Evolutionary conservation across 1,140 invertebrate genomes (phyloP), one percentile per base, ranked within the genome.

Genomic region (Melanaphis sacchari): DNA sequence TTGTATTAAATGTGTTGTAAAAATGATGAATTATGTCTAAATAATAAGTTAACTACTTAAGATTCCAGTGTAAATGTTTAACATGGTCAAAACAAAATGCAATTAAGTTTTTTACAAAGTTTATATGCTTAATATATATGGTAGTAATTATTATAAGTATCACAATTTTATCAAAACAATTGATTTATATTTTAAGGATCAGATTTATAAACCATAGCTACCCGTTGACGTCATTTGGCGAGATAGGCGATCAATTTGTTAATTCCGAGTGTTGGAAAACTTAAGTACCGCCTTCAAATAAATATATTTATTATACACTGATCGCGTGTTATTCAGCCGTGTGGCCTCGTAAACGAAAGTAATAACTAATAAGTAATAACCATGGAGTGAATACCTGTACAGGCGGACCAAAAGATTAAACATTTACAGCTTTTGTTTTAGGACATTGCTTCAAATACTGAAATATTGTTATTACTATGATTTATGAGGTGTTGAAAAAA

Each of bases 201-300:
- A 24, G 22, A 22, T 22, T 82, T 40, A 24, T 82, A 82, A 40
- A 38, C 15, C 4, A 49, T 15, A 24, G 18, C 21, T 22, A 82
- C 21, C 21, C 36, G 22, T 46, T 43, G 84, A 87, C 26, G 41
- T 87, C 41, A 87, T 87, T 87, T 41, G 3, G 11, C 21, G 40
- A 43, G 24, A 43, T 43, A 6, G 4, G 1, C 40, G 1, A 31
- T 87, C 11, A 46, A 46, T 87, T 87, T n/a, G 41, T n/a, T 87
- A 87, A 85, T 24, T 87, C 26, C 26, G 9, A 43, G 26, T 26
- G 24, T n/a, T 18, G 40, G 41, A 43, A 43, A 31, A 46, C 41
- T 87, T 87, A 46, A 43, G 31, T 87, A 87, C 46, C 31, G 24
- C 84, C 41, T 87, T 87, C 31, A 87, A 66, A 66, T n/a, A 66